Evolutionary conservation across 2,113 vertebrate species (phyloP), one percentile per base, ranked within the genome.

Genomic region (Acrocephalus kingi): DNA sequence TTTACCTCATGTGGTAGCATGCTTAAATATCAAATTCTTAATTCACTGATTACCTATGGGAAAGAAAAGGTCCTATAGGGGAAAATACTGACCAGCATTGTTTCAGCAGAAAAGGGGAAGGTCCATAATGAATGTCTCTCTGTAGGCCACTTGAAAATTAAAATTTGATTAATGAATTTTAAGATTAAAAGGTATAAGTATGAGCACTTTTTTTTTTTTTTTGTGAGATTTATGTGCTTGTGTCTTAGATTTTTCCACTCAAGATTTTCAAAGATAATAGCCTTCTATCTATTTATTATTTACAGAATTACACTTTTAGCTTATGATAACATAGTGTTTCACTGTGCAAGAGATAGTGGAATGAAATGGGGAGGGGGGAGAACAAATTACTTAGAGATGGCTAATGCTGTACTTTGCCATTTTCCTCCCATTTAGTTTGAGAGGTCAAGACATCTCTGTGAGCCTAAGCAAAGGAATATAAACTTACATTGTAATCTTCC

Each of bases 271-370:
- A 90, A 76, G 24, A 10, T 43, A 63, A n/a, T 81, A 48, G 11
- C 9, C 15, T 84, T 64, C 28, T 56, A 59, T 27, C 75, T 5
- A 51, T 66, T 69, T 48, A 64, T 52, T 83, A 37, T 64, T 80
- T 80, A 54, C 59, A 91, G 55, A 92, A 66, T 84, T 89, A 49
- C 37, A 81, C 43, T 66, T 87, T 64, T n/a, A 78, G 10, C 23
- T 46, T 87, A 58, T 52, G 23, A 20, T 37, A 74, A 52, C 15
- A 35, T 6, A 52, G 20, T 52, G 23, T 71, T 84, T 84, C 10
- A 28, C 56, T 78, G 67, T 91, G 22, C 13, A 84, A 78, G 48
- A 37, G 28, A 10, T 4, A 74, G 46, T 46, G n/a, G 37, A 91
- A 62, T 2, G 4, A 94, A 93, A 78, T 33, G 12, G 33, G 12